Base-by-base conservation (phyloP, 1,140 invertebrate species). In the Dinoponera quadriceps region DNA sequence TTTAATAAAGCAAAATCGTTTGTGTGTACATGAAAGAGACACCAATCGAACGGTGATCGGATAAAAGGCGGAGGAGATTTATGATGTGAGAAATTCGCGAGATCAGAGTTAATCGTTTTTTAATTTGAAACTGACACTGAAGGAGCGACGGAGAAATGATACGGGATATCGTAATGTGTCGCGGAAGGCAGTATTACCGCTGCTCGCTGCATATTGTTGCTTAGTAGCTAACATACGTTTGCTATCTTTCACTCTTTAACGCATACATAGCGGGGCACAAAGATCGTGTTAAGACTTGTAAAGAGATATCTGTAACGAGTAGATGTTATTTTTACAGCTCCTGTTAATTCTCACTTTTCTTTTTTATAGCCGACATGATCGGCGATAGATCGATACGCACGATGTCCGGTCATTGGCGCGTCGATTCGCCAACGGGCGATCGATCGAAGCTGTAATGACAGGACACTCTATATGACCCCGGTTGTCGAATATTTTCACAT, bases 311-410 rank as follows among this genome's bases (percentile, higher is more conserved):
- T 33, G 55, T 51, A 83, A 83, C 49, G 59, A 33, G 80, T 85
- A 88, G 72, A 85, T 57, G 29, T 88, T 89, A 89, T 89, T 89
- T 89, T 89, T 89, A 86, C 88, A 89, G 84, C 66, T 33, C 66
- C 73, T 82, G 57, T 82, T 78, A 88, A 85, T 88, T 54, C 59
- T 83, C 63, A 71, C 18, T 38, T n/a, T n/a, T 82, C 59, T 69
- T 69, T 80, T 80, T 48, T 51, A 80, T 49, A 80, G 75, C 54
- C 33, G 63, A 68, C 49, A 69, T 33, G 65, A 80, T 18, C 27
- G 29, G 25, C 69, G 54, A 38, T 48, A 69, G 33, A 80, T 69
- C 66, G n/a, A 80, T 57, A 57, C 48, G 48, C 18, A 22, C 33
- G 14, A 5, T 29, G n/a, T 55, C 18, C 33, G 29, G 13, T 44